Evolutionary conservation across 2,797 vertebrate genomes (phyloP).

Genomic region (Acrocephalus scirpaceus): DNA sequence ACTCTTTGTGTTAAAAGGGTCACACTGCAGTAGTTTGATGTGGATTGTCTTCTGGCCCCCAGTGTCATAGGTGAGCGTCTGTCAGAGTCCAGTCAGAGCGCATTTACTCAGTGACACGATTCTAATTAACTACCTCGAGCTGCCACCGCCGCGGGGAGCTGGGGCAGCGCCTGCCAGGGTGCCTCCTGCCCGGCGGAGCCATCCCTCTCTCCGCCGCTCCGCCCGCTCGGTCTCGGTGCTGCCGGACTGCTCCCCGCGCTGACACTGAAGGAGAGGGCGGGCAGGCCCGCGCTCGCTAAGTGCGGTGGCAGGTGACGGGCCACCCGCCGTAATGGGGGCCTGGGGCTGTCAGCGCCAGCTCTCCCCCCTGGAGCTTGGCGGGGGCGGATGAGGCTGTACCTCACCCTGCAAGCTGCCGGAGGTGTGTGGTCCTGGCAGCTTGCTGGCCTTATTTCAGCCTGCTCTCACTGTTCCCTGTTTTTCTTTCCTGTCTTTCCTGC

Average conservation of each 20-base stretch:
- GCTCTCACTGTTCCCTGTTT: not conserved
- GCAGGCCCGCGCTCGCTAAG: not conserved
- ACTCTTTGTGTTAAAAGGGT: slow-evolving; percentile 98
- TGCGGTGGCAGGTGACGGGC: not conserved
- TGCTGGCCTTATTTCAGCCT: not conserved
- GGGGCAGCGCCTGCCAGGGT: slow-evolving; percentile 50
- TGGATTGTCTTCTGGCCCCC: slow-evolving; percentile 90
- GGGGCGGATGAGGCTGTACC: not conserved
- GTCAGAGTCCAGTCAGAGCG: slow-evolving; percentile 97
- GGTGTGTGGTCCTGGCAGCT: not conserved
- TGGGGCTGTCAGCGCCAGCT: not conserved
- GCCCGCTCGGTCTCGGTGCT: not conserved
- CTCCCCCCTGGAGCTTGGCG: accelerated
- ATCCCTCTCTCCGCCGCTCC: not conserved
- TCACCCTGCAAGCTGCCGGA: not conserved
- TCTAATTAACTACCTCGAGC: slow-evolving; percentile 98
- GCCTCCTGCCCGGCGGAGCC: slow-evolving; percentile 2
- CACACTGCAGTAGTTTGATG: slow-evolving; percentile 91
- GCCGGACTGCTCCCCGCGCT: not conserved
- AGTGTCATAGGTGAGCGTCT: slow-evolving; percentile 86
- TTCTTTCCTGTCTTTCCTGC: not conserved
- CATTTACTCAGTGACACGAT: slow-evolving; percentile 99
- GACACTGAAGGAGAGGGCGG: not conserved
- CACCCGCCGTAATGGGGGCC: not conserved
- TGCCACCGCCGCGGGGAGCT: slow-evolving; percentile 74